Conservation (phyloP, 2,888 invertebrate genomes). For the Pomacea canaliculata region DNA sequence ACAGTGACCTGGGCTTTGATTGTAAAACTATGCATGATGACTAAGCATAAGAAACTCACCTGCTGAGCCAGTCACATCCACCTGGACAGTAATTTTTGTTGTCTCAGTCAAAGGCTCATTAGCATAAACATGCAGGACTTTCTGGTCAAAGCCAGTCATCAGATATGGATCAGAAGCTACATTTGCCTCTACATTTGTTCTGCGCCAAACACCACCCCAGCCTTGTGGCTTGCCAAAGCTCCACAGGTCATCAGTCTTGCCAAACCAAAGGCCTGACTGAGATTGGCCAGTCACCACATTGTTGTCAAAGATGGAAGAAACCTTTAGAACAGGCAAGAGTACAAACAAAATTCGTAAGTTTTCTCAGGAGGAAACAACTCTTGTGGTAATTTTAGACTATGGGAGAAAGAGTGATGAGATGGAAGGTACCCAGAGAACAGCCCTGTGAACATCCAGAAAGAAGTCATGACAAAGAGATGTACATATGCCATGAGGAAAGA, state of each 20-base stretch:
- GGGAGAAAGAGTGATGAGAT: too few species aligned
- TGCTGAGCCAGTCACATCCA: constrained; percentile 39
- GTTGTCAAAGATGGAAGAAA: constrained; percentile 40
- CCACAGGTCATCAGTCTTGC: constrained; percentile 41
- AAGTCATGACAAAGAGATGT: too few species aligned
- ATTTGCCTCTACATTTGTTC: constrained; percentile 18
- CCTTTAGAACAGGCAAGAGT: constrained; percentile 22
- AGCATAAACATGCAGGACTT: constrained; percentile 36
- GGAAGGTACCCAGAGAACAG: too few species aligned
- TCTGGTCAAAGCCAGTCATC: constrained; percentile 42
- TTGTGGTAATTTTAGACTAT: too few species aligned
- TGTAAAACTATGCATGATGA: too few species aligned
- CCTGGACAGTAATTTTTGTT: constrained; percentile 20
- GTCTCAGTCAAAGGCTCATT: constrained; percentile 3
- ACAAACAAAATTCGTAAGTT: neutral
- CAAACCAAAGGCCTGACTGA: constrained; percentile 39
- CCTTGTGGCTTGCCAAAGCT: constrained; percentile 42
- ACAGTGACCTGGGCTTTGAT: too few species aligned
- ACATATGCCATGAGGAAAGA: too few species aligned
- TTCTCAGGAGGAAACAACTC: too few species aligned
- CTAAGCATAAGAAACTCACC: constrained; percentile 20
- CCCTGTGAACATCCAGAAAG: too few species aligned
- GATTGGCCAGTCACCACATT: constrained; percentile 43
- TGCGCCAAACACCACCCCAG: constrained; percentile 41
- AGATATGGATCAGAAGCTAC: constrained; percentile 37